phyloP scores from a whole-genome alignment of 2,113 vertebrate genomes.

The Bubo scandiacus region DNA sequence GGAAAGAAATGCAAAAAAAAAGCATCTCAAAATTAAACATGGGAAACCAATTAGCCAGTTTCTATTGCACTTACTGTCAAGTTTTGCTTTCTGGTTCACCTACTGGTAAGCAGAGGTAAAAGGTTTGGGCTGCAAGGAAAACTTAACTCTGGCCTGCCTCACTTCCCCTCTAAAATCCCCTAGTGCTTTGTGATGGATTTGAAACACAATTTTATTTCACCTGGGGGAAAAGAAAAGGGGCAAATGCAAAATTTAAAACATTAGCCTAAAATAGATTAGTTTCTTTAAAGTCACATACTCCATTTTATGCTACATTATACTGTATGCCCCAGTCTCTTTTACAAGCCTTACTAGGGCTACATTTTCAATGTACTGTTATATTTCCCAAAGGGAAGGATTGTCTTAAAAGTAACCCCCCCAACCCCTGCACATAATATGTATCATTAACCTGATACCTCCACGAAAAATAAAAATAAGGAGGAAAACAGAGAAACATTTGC shows the following conservation, averaged over 20 bases:
- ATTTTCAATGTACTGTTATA: neutral
- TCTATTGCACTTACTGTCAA: neutral
- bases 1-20: neutral
- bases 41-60: neutral
- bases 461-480: neutral
- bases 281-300: slow-evolving; percentile 55
- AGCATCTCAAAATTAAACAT: neutral
- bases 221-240: neutral
- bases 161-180: slow-evolving; percentile 27
- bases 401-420: neutral
- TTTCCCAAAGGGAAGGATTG: slow-evolving; percentile 46
- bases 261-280: slow-evolving; percentile 52
- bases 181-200: neutral
- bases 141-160: slow-evolving; percentile 15
- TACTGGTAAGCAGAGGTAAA: neutral
- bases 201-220: slow-evolving; percentile 28
- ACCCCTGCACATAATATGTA: neutral
- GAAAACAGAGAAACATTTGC: neutral
- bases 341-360: slow-evolving; percentile 27
- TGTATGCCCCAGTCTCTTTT: slow-evolving; percentile 66
- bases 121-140: neutral
- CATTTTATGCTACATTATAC: slow-evolving; percentile 68
- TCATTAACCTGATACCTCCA: neutral
- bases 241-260: slow-evolving; percentile 49
- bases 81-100: neutral